phyloP scores from a whole-genome alignment of 2,797 vertebrate genomes.

The Esox lucius region DNA sequence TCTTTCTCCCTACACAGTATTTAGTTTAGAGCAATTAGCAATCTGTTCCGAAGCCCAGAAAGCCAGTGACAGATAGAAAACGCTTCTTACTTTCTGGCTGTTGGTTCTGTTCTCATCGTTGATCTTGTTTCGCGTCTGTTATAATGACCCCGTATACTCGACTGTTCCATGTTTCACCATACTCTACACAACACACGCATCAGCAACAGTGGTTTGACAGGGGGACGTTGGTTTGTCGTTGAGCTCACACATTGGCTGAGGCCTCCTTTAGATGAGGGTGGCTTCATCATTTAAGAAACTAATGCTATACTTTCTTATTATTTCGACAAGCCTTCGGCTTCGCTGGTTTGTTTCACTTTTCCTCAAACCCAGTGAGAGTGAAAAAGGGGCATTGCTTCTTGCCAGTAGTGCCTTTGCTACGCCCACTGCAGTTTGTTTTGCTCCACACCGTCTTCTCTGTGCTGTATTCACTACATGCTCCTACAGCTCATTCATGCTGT shows the following conservation, averaged over 20 bases:
- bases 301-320: background rate
- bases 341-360: background rate
- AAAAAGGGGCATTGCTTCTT: slow-evolving; percentile 30
- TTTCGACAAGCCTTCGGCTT: background rate
- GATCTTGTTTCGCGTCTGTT: background rate
- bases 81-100: background rate
- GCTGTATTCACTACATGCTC: background rate
- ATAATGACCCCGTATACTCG: background rate
- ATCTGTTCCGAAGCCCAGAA: slow-evolving; percentile 14
- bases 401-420: slow-evolving; percentile 38
- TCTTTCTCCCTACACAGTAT: slow-evolving; percentile 15
- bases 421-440: slow-evolving; percentile 38
- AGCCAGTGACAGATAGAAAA: background rate
- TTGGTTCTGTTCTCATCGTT: background rate
- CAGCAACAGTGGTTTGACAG: slow-evolving; percentile 43
- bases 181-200: background rate
- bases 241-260: slow-evolving; percentile 48
- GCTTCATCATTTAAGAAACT: slow-evolving; percentile 30
- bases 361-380: slow-evolving; percentile 13
- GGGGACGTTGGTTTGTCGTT: slow-evolving; percentile 59
- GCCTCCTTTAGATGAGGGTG: slow-evolving; percentile 22
- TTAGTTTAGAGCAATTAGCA: slow-evolving; percentile 39
- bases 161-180: background rate
- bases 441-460: slow-evolving; percentile 32
- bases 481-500: background rate